Evolutionary conservation across 2,888 invertebrate genomes (phyloP).

Genomic region (Harmothoe impar): DNA sequence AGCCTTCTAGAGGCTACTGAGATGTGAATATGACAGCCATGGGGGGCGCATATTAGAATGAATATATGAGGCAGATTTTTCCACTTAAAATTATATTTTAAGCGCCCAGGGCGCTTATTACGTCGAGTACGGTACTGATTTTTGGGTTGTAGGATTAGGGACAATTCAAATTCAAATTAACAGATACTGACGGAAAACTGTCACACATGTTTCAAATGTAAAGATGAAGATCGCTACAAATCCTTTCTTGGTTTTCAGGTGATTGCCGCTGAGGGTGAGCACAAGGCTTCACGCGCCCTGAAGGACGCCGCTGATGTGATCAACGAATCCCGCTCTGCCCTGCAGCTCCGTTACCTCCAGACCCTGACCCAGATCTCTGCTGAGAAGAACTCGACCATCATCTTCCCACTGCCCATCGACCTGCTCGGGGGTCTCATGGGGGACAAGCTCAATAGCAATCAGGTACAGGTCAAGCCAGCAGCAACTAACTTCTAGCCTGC

Average conservation of each 20-base stretch:
- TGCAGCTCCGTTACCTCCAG: constrained; percentile 95
- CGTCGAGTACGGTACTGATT: no score
- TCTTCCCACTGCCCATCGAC: constrained; percentile 94
- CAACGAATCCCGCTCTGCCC: constrained; percentile 94
- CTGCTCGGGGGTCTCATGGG: constrained; percentile 51
- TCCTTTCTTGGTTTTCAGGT: constrained; percentile 85
- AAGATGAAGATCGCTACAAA: no score
- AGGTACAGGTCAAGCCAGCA: constrained; percentile 20
- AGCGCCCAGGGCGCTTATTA: no score
- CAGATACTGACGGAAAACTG: no score
- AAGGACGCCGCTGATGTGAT: constrained; percentile 97
- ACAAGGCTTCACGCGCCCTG: constrained; percentile 95
- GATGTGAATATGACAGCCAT: no score
- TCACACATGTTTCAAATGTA: no score
- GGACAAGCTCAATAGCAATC: not conserved
- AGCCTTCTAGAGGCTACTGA: no score
- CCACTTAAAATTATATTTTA: no score
- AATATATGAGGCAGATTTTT: no score
- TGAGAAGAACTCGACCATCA: constrained; percentile 98
- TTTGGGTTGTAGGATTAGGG: no score
- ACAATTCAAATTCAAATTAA: no score
- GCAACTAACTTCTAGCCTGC: not conserved
- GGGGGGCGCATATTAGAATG: no score
- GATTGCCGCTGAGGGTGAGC: constrained; percentile 97
- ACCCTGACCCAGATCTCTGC: constrained; percentile 97